Conservation (phyloP, 2,113 vertebrate genomes). For the Scalopus aquaticus region DNA sequence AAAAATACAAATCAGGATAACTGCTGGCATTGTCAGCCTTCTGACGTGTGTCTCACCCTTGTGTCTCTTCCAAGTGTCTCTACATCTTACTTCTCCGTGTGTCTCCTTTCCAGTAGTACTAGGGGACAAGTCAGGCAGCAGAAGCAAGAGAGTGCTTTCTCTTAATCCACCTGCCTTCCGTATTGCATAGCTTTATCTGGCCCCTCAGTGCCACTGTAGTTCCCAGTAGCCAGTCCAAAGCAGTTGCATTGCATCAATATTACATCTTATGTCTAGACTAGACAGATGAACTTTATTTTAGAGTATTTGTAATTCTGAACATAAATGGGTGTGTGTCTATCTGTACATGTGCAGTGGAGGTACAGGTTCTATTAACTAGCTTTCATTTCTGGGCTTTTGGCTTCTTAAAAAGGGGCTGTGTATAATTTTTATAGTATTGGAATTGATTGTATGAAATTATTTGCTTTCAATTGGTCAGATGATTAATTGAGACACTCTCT, state of each 20-base stretch:
- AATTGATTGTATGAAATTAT: not conserved
- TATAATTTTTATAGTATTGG: slow-evolving; percentile 23
- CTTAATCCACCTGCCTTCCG: too few relatives aligned
- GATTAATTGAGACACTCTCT: not conserved
- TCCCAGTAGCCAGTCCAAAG: not conserved
- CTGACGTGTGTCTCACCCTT: too few relatives aligned
- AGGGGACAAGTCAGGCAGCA: too few relatives aligned
- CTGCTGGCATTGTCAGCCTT: too few relatives aligned
- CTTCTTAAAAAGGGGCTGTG: not conserved
- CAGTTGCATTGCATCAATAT: not conserved
- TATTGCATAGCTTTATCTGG: too few relatives aligned
- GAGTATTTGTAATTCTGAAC: slow-evolving; percentile 47
- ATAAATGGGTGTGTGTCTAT: not conserved
- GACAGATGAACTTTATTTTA: not conserved
- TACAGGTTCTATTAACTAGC: not conserved
- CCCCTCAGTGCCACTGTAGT: too few relatives aligned
- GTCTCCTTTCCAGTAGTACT: too few relatives aligned
- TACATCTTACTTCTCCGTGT: too few relatives aligned
- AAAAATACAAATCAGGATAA: too few relatives aligned
- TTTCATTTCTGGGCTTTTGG: slow-evolving; percentile 29
- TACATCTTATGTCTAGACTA: not conserved
- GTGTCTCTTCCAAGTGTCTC: too few relatives aligned
- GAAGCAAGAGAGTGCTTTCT: too few relatives aligned
- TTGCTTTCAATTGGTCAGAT: not conserved
- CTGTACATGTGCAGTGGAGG: not conserved